Percentiles rank a stretch among this genome's conserved stretches.
Conservation (phyloP, 1,140 invertebrate genomes). For the Pectinophora gossypiella region DNA sequence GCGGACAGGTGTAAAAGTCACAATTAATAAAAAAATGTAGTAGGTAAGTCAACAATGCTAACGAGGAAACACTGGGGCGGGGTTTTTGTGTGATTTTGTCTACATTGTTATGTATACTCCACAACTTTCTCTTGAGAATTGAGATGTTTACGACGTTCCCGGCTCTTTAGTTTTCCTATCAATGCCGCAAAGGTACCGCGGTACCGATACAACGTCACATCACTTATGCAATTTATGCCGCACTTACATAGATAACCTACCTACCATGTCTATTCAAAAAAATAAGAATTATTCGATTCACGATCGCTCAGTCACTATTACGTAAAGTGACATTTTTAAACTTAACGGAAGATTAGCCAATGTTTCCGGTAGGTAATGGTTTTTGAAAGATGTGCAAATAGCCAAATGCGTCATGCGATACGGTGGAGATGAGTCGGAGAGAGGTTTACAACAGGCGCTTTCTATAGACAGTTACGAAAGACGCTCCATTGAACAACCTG, state of each 20-base stretch:
- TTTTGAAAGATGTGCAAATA: constrained; percentile 4
- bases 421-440: constrained; percentile 11
- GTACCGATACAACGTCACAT: constrained; percentile 7
- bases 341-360: constrained; percentile 16
- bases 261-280: not conserved
- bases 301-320: constrained; percentile 14
- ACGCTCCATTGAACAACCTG: constrained; percentile 45
- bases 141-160: constrained; percentile 22
- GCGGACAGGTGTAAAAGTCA: too few relatives aligned
- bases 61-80: not conserved
- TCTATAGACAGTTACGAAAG: constrained; percentile 55
- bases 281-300: constrained; percentile 16
- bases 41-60: not conserved
- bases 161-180: constrained; percentile 18
- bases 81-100: not conserved
- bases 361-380: constrained; percentile 18
- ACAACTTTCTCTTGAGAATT: constrained; percentile 25
- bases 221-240: constrained; percentile 11
- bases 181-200: not conserved
- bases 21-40: too few relatives aligned
- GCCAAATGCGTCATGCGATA: constrained; percentile 1
- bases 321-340: not conserved
- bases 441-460: constrained; percentile 38
- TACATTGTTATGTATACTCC: constrained; percentile 1
- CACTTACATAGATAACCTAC: not conserved